These are phyloP conservation scores for Ligdia adustata DNA, from an alignment of 2,888 invertebrate species.

Conservation along the genomic window DNA sequence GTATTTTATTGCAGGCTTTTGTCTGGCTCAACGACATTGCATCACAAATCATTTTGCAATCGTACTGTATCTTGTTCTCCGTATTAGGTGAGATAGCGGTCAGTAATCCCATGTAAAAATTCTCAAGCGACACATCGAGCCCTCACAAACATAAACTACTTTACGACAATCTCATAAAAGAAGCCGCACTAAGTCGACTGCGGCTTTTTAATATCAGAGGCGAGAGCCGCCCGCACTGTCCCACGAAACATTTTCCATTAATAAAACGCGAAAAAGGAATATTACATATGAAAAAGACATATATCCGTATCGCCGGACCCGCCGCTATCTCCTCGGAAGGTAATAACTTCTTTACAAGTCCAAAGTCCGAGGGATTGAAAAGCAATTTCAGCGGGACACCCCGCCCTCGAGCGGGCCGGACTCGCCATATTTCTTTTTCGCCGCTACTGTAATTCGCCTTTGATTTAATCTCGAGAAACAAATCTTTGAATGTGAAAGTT, in stretches of 20 bases:
- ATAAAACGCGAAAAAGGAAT: slow-evolving; percentile 85
- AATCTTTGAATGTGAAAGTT: slow-evolving; percentile 84
- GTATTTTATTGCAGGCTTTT: neutral
- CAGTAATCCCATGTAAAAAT: slow-evolving; percentile 10
- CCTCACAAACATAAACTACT: slow-evolving; percentile 64
- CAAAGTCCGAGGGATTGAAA: slow-evolving; percentile 86
- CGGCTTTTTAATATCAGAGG: slow-evolving; percentile 77
- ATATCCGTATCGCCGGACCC: slow-evolving; percentile 83
- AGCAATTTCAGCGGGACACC: slow-evolving; percentile 85
- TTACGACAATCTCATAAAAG: slow-evolving; percentile 76
- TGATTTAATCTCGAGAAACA: slow-evolving; percentile 84
- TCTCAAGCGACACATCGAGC: slow-evolving; percentile 34
- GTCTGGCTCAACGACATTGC: neutral
- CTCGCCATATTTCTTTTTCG: slow-evolving; percentile 83
- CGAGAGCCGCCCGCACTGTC: slow-evolving; percentile 76
- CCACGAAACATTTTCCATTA: slow-evolving; percentile 84
- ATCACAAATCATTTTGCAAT: neutral
- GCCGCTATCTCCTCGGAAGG: slow-evolving; percentile 83
- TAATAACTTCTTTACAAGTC: slow-evolving; percentile 86
- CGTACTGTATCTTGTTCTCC: no score
- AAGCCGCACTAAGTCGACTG: slow-evolving; percentile 68
- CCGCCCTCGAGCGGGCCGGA: slow-evolving; percentile 77
- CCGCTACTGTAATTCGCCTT: slow-evolving; percentile 83
- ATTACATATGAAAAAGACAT: slow-evolving; percentile 84
- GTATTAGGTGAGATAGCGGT: slow-evolving; percentile 30